Percentiles rank a stretch among this genome's conserved stretches.
Conservation (phyloP, 2,113 vertebrate species). For the Zeus faber region DNA sequence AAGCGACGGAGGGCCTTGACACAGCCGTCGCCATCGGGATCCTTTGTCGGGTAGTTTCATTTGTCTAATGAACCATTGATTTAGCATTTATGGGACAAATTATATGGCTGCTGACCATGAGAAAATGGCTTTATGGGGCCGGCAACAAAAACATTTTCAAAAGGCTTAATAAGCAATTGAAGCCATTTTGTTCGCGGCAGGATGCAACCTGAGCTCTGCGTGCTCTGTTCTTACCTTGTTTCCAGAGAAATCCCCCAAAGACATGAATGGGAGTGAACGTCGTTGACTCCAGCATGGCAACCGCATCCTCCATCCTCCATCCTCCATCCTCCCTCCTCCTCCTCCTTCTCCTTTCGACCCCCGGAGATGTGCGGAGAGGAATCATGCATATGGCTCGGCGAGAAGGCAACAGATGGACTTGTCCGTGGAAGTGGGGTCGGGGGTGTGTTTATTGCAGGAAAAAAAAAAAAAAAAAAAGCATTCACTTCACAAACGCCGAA, state of each 20-base stretch:
- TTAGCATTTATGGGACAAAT: conserved; percentile 50
- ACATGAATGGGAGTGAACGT: no score
- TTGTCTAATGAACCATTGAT: conserved; percentile 50
- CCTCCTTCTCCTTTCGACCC: no score
- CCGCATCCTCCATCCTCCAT: no score
- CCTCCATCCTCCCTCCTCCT: no score
- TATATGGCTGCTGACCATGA: conserved; percentile 27
- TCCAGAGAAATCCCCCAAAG: neutral
- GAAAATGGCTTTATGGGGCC: conserved; percentile 49
- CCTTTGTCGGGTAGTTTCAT: conserved; percentile 43
- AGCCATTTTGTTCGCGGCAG: no score
- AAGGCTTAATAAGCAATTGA: conserved; percentile 9
- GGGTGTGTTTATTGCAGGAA: conserved; percentile 28
- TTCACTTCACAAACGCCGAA: conserved; percentile 35
- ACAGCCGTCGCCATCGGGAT: conserved; percentile 21
- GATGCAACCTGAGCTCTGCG: conserved; percentile 17
- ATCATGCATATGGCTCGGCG: conserved; percentile 14
- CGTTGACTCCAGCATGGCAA: neutral
- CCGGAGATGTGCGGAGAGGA: neutral
- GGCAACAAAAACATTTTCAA: conserved; percentile 19
- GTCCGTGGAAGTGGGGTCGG: conserved; percentile 7
- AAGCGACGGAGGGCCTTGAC: conserved; percentile 39
- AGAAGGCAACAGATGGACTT: conserved; percentile 55
- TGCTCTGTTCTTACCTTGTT: conserved; percentile 2
- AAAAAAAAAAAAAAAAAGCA: no score